A percentile compares a stretch with the other conserved stretches of the same genome.
phyloP scores from a whole-genome alignment of 1,140 invertebrate genomes.

The Aricia agestis region DNA sequence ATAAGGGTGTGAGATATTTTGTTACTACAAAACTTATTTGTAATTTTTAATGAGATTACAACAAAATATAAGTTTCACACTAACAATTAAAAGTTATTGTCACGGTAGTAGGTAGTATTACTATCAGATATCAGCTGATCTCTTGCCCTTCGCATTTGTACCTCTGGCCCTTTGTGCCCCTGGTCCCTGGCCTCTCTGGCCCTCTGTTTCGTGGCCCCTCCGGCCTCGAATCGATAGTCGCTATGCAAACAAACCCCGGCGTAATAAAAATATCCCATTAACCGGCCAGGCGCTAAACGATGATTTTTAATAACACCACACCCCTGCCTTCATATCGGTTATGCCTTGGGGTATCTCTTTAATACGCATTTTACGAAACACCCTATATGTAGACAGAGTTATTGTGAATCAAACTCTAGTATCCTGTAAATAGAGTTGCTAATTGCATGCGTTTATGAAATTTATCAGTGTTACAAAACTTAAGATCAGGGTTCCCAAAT shows the following conservation, averaged over 20 bases:
- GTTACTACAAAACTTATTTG: no score
- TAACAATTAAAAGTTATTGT: no score
- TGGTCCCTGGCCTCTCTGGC: neutral
- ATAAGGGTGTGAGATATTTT: no score
- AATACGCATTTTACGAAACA: conserved; percentile 12
- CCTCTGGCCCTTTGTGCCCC: no score
- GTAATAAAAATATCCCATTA: conserved; percentile 52
- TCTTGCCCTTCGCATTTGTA: no score
- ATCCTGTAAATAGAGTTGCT: neutral
- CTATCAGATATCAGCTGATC: no score
- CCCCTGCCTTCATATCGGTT: conserved; percentile 55
- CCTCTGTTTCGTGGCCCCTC: neutral
- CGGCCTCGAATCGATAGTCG: conserved; percentile 1
- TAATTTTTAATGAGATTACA: no score
- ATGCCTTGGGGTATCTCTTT: conserved; percentile 48
- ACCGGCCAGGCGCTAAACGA: conserved; percentile 49
- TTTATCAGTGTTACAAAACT: neutral
- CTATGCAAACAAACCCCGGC: conserved; percentile 46
- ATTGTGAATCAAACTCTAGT: neutral
- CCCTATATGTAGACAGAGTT: neutral
- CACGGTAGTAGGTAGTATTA: no score
- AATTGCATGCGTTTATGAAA: neutral
- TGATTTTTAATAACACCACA: conserved; percentile 68
- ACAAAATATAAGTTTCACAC: no score
- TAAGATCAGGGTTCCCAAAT: conserved; percentile 17